Percentiles rank a stretch among this genome's conserved stretches.
Conservation (phyloP, 2,797 vertebrate species). For the Pipistrellus kuhlii region DNA sequence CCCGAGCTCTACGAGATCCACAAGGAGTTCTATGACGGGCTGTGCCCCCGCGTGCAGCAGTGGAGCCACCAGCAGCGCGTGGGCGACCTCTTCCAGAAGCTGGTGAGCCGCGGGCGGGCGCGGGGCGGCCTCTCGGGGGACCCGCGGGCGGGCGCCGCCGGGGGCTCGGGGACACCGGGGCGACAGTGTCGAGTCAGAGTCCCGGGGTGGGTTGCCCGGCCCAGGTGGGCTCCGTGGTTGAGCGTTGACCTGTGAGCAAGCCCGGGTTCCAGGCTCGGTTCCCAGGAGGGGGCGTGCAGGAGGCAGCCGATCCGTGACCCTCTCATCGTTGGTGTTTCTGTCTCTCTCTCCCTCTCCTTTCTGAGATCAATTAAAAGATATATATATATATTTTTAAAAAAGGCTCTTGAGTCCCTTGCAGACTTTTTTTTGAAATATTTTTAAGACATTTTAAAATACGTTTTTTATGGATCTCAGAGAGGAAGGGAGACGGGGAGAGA, state of each 20-base stretch:
- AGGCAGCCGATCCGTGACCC: no score
- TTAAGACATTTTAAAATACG: no score
- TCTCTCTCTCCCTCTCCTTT: no score
- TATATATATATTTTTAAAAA: no score
- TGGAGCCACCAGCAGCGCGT: conserved; percentile 98
- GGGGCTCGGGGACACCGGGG: background rate
- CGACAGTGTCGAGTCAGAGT: background rate
- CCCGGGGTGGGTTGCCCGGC: background rate
- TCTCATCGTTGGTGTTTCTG: no score
- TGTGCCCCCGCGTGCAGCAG: conserved; percentile 95
- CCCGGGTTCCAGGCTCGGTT: no score
- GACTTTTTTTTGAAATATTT: background rate
- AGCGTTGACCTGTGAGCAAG: no score
- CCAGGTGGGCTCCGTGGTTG: no score
- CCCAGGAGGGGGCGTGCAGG: no score
- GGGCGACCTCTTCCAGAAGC: conserved; percentile 98
- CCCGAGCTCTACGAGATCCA: conserved; percentile 99
- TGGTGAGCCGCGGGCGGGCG: conserved; percentile 88
- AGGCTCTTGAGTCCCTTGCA: background rate
- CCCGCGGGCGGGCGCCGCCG: background rate
- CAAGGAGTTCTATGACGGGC: conserved; percentile 97
- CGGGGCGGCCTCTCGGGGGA: background rate
- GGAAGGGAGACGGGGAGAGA: no score
- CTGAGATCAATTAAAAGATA: no score
- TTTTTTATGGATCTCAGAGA: no score